A percentile compares a stretch with the other conserved stretches of the same genome.
Evolutionary conservation across 2,888 invertebrate species (phyloP).

Genomic region (Baccha elongata): DNA sequence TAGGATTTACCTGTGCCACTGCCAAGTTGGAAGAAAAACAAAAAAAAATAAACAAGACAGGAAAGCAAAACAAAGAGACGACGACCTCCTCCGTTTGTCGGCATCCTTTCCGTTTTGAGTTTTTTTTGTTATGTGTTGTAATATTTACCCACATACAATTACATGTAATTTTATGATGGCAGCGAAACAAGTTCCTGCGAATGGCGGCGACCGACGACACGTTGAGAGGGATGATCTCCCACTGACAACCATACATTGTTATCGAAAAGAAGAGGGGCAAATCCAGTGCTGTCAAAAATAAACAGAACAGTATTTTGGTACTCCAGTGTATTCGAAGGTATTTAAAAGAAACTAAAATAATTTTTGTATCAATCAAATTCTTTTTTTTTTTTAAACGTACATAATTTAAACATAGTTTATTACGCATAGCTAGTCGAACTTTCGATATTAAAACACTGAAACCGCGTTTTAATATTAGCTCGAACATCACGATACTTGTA

Average conservation of each 20-base stretch:
- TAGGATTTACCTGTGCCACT: conserved; percentile 41
- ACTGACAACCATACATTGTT: conserved; percentile 60
- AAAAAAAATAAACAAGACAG: conserved; percentile 22
- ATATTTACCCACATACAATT: conserved; percentile 72
- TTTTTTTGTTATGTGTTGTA: conserved; percentile 44
- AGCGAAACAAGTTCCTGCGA: conserved; percentile 60
- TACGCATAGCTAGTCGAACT: no score
- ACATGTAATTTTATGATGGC: conserved; percentile 72
- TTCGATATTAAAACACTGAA: no score
- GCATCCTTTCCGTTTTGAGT: conserved; percentile 64
- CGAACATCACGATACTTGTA: no score
- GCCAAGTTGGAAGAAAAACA: conserved; percentile 42
- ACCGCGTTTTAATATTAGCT: no score
- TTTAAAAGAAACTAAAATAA: no score
- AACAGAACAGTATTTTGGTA: neutral
- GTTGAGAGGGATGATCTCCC: conserved; percentile 64
- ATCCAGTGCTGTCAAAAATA: neutral
- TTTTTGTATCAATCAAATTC: no score
- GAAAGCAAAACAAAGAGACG: conserved; percentile 59
- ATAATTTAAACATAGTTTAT: no score
- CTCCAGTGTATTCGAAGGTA: no score
- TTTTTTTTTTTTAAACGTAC: no score
- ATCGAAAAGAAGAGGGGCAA: conserved; percentile 16
- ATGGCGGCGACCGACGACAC: conserved; percentile 8
- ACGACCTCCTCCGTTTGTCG: conserved; percentile 64